Conservation (phyloP, 2,888 invertebrate genomes). For the Nowickia ferox region DNA sequence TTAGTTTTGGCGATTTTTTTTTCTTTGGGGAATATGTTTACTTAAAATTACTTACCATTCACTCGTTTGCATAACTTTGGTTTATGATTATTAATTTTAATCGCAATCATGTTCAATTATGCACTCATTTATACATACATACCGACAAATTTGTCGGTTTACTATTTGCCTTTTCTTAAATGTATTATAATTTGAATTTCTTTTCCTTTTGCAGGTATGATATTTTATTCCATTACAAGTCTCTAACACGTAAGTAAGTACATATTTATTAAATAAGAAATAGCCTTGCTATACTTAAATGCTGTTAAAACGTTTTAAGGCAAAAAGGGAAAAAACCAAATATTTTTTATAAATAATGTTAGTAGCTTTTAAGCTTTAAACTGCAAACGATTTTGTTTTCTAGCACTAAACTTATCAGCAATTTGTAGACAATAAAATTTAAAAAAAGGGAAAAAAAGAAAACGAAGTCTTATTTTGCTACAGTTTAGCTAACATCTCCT, state of each 20-base stretch:
- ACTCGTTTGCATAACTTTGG: too few relatives aligned
- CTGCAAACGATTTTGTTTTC: constrained; percentile 22
- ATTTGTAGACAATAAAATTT: constrained; percentile 62
- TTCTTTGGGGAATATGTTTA: too few relatives aligned
- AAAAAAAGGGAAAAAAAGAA: not conserved
- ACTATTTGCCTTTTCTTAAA: too few relatives aligned
- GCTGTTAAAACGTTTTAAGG: not conserved
- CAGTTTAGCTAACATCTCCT: not conserved
- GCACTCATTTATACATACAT: too few relatives aligned
- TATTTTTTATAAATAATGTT: not conserved
- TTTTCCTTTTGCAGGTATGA: not conserved
- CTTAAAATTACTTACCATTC: too few relatives aligned
- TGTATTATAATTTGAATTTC: too few relatives aligned
- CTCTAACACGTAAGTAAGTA: not conserved
- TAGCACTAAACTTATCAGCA: constrained; percentile 49
- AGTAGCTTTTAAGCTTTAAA: constrained; percentile 45
- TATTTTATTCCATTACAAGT: not conserved
- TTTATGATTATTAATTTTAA: too few relatives aligned
- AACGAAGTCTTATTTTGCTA: not conserved
- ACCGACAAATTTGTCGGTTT: too few relatives aligned
- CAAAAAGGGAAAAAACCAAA: not conserved
- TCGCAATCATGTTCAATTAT: too few relatives aligned
- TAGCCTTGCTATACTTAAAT: not conserved
- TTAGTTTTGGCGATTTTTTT: too few relatives aligned
- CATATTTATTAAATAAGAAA: not conserved